Evolutionary conservation across 2,888 invertebrate species (phyloP).

Genomic region (Drosophila eohydei): DNA sequence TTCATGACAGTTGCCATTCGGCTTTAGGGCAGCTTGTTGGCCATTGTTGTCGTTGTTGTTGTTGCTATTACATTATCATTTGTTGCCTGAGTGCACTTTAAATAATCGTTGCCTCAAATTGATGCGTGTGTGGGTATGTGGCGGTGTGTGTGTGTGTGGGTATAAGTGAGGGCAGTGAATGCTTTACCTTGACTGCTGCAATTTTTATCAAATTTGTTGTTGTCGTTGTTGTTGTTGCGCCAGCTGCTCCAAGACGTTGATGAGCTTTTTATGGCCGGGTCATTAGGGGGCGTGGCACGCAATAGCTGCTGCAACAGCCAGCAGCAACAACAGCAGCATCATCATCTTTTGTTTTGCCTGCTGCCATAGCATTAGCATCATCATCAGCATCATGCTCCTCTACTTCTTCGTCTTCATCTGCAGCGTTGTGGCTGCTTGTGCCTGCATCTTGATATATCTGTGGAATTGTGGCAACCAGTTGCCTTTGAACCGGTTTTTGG

Average conservation of each 20-base stretch:
- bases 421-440: conserved; percentile 28
- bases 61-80: conserved; percentile 69
- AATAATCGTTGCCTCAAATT: conserved; percentile 77
- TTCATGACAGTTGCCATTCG: conserved; percentile 60
- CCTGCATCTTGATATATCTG: conserved; percentile 60
- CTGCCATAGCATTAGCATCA: conserved; percentile 55
- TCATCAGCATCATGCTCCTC: conserved; percentile 35
- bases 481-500: conserved; percentile 56
- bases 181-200: conserved; percentile 61
- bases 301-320: conserved; percentile 27
- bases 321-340: conserved; percentile 7
- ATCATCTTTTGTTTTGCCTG: conserved; percentile 57
- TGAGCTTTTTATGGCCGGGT: conserved; percentile 76
- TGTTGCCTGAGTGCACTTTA: conserved; percentile 76
- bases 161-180: background rate
- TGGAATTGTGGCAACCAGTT: conserved; percentile 30
- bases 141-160: background rate
- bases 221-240: conserved; percentile 23
- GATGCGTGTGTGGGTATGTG: conserved; percentile 46
- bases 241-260: conserved; percentile 71
- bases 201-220: conserved; percentile 73
- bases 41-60: conserved; percentile 36
- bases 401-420: conserved; percentile 7
- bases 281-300: conserved; percentile 75
- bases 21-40: conserved; percentile 51